Conservation (phyloP, 2,113 vertebrate species). For the Tapirus terrestris region DNA sequence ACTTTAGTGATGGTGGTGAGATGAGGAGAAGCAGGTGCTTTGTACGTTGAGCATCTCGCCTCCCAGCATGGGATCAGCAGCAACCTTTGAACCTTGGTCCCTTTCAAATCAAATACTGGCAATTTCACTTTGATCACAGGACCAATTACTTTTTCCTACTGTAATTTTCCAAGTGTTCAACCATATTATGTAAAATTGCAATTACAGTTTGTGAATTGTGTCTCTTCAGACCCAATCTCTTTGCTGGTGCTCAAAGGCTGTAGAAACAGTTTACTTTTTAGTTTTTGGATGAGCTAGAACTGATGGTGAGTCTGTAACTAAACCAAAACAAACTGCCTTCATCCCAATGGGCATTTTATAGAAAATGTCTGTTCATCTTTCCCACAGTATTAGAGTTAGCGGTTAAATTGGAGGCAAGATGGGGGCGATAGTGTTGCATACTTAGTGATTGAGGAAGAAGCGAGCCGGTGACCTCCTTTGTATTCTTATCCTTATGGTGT, state of each 20-base stretch:
- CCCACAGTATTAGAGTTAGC: not conserved
- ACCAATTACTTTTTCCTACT: not conserved
- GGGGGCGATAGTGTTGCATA: not conserved
- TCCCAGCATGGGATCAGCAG: not conserved
- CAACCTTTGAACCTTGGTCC: not conserved
- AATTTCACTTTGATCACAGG: conserved; percentile 17
- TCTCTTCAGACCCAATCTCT: not conserved
- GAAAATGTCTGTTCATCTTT: not conserved
- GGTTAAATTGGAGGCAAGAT: not conserved
- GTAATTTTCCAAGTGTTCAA: not conserved
- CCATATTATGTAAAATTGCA: not conserved
- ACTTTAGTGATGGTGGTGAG: not conserved
- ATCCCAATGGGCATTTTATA: not conserved
- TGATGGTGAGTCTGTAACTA: not conserved
- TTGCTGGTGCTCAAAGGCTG: not conserved
- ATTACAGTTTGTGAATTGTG: not conserved
- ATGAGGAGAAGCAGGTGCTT: not conserved
- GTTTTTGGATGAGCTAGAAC: conserved; percentile 13
- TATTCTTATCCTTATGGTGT: not conserved
- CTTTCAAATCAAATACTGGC: not conserved
- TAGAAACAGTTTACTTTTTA: not conserved
- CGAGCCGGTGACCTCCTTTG: not conserved
- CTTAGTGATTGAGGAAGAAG: not conserved
- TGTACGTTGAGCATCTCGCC: not conserved
- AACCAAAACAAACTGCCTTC: not conserved